Evolutionary conservation across 2,113 vertebrate genomes (phyloP), one percentile per base, ranked within the genome.

Genomic region (Athene noctua): DNA sequence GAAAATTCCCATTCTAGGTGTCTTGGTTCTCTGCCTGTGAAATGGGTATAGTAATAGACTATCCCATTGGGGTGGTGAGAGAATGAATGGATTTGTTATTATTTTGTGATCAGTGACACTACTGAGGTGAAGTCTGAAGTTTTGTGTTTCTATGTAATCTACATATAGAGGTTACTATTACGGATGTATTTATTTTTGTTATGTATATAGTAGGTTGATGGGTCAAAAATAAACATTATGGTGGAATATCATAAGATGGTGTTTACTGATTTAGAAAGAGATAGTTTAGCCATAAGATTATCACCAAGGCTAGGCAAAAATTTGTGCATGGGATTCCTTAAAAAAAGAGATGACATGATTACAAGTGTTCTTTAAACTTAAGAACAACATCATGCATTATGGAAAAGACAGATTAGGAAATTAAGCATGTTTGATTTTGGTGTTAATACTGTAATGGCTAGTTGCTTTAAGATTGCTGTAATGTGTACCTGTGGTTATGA

Each of bases 361-460:
- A 42, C 57, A 65, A 46, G 14, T 38, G 8, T 66, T 87, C 51
- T 81, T 75, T 75, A 79, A 84, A 86, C 29, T 38, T 11, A 58
- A 71, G 27, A 71, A 80, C 1, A 81, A 25, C 40, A 65, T 62
- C 3, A 5, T 68, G 17, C 49, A 11, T 80, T 85, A 36, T 46
- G 51, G 86, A 70, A 94, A 88, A 82, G 63, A 87, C 55, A 49
- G 54, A 74, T 91, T 75, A 92, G 62, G 92, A 90, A 92, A 70
- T 38, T 6, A 81, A 91, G 32, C 18, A 20, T 25, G 72, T 86
- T 78, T 90, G 80, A 91, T 94, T 93, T 94, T 93, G 52, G 34
- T 90, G 62, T 89, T 94, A 94, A 86, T 93, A 78, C 85, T 92
- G 58, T 92, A 94, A 96, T 96, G 62, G 71, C 40, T 89, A 32